These are phyloP conservation scores for Boleophthalmus pectinirostris DNA, from an alignment of 2,113 vertebrate genomes.

Conservation along the genomic window DNA sequence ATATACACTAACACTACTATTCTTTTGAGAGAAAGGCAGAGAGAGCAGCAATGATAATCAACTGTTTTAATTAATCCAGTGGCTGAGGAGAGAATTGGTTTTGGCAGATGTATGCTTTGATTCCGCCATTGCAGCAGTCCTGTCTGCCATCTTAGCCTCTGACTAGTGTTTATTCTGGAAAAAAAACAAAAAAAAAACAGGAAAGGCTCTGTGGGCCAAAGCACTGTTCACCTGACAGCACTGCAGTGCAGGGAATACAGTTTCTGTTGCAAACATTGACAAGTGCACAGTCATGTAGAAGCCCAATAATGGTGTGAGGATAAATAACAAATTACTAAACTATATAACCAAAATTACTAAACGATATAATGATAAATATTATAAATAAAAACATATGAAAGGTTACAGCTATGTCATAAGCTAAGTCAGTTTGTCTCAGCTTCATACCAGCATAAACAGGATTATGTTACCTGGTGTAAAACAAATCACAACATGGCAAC, in stretches of 20 bases:
- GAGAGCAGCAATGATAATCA: neutral
- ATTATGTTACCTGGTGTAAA: neutral
- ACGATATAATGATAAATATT: neutral
- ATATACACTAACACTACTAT: neutral
- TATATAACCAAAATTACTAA: neutral
- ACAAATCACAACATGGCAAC: neutral
- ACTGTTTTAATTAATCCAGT: slow-evolving; percentile 24
- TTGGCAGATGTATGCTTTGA: slow-evolving; percentile 41
- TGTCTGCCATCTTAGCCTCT: slow-evolving; percentile 41
- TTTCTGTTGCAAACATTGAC: neutral
- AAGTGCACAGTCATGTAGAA: neutral
- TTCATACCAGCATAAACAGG: neutral
- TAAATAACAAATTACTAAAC: neutral
- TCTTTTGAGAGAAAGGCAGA: neutral
- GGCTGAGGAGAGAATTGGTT: slow-evolving; percentile 20
- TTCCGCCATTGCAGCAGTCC: slow-evolving; percentile 49
- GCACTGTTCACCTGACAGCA: slow-evolving; percentile 24
- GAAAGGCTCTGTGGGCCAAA: slow-evolving; percentile 30
- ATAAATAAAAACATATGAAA: neutral
- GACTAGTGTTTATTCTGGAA: slow-evolving; percentile 58
- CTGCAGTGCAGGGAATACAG: slow-evolving; percentile 30
- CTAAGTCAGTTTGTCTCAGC: neutral
- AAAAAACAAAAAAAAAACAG: too few species aligned
- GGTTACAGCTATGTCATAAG: neutral
- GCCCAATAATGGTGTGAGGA: neutral